Evolutionary conservation across 2,797 vertebrate species (phyloP).

Genomic region (Coendou prehensilis): DNA sequence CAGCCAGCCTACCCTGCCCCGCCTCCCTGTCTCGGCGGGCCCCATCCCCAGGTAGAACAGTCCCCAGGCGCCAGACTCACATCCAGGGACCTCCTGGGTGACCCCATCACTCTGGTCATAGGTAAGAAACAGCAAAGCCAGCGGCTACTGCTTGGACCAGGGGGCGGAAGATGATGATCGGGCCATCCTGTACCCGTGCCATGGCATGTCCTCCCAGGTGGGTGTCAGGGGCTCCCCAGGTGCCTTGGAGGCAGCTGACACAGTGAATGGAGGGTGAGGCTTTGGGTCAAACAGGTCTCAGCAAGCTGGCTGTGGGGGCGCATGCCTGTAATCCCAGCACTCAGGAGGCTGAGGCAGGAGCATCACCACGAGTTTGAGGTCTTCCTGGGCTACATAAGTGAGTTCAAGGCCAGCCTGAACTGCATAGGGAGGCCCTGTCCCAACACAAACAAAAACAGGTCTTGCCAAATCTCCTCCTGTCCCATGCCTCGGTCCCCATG

Average conservation of each 20-base stretch:
- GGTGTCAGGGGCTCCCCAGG: neutral
- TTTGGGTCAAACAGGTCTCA: neutral
- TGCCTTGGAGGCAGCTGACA: neutral
- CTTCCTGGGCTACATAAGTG: neutral
- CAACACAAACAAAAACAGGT: neutral
- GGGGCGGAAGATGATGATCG: conserved; percentile 97
- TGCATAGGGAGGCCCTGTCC: neutral
- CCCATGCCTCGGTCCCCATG: neutral
- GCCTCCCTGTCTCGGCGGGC: neutral
- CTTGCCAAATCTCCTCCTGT: neutral
- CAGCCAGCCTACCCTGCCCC: too few relatives aligned
- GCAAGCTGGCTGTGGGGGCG: neutral
- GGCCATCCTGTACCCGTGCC: conserved; percentile 98
- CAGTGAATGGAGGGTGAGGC: too few relatives aligned
- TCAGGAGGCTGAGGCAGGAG: neutral
- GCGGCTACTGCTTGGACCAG: conserved; percentile 98
- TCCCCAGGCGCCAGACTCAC: neutral
- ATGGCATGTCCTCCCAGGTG: conserved; percentile 99
- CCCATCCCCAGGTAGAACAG: neutral
- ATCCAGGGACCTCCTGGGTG: neutral
- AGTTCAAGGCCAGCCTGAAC: neutral
- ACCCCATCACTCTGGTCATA: conserved; percentile 71
- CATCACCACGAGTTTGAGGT: neutral
- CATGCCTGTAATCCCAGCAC: neutral
- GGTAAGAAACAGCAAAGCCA: conserved; percentile 99